phyloP scores from a whole-genome alignment of 2,113 vertebrate species.

The Oxyura jamaicensis region DNA sequence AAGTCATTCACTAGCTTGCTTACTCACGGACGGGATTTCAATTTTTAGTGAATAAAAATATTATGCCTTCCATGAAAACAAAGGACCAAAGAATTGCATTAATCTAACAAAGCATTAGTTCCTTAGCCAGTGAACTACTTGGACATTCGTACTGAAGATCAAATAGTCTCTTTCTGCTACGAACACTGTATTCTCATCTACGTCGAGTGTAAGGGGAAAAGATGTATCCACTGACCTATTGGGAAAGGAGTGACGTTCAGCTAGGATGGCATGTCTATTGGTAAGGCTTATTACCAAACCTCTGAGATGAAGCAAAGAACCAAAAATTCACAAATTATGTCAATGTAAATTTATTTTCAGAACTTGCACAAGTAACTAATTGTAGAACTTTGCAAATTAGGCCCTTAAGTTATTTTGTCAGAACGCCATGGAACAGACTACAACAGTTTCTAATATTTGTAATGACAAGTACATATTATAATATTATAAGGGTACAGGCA shows the following conservation, averaged over 20 bases:
- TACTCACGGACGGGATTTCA: slow-evolving; percentile 64
- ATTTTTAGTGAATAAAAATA: slow-evolving; percentile 64
- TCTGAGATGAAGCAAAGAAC: slow-evolving; percentile 80
- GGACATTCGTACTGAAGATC: slow-evolving; percentile 31
- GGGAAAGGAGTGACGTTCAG: slow-evolving; percentile 63
- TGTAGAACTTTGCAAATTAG: slow-evolving; percentile 74
- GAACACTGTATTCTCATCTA: slow-evolving; percentile 48
- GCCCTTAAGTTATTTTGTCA: slow-evolving; percentile 77
- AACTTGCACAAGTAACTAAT: slow-evolving; percentile 76
- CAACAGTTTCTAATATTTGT: slow-evolving; percentile 80
- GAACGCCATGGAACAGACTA: slow-evolving; percentile 73
- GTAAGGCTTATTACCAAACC: slow-evolving; percentile 85
- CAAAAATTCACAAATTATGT: slow-evolving; percentile 77
- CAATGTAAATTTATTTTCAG: slow-evolving; percentile 72
- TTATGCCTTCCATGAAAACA: slow-evolving; percentile 78
- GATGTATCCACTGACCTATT: slow-evolving; percentile 28
- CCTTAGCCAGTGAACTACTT: slow-evolving; percentile 34
- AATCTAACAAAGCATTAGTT: slow-evolving; percentile 65
- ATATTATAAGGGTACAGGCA: slow-evolving; percentile 76
- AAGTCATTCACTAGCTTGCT: slow-evolving; percentile 71
- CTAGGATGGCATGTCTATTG: slow-evolving; percentile 74
- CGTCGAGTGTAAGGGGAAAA: slow-evolving; percentile 31
- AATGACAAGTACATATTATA: slow-evolving; percentile 78
- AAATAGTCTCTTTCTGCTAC: slow-evolving; percentile 34
- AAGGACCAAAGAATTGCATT: slow-evolving; percentile 83